These are phyloP conservation scores for Pyrocoelia pectoralis DNA, from an alignment of 2,888 invertebrate species.

Conservation along the genomic window DNA sequence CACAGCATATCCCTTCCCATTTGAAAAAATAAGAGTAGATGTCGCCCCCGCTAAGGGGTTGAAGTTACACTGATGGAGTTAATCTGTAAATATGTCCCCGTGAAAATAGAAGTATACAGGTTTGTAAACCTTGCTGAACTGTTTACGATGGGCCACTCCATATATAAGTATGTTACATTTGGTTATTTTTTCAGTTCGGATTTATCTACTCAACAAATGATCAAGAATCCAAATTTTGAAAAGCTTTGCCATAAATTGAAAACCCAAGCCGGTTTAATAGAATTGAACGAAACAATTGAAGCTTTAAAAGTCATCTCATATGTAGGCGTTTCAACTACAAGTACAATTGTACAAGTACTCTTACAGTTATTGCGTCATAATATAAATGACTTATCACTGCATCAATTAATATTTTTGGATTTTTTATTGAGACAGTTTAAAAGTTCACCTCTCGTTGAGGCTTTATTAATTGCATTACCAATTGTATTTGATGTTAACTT, in stretches of 20 bases:
- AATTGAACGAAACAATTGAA: conserved; percentile 65
- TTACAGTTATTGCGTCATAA: conserved; percentile 69
- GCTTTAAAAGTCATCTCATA: conserved; percentile 67
- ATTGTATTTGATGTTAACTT: conserved; percentile 72
- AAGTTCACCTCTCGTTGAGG: conserved; percentile 67
- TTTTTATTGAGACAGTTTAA: conserved; percentile 65
- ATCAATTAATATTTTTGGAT: conserved; percentile 70
- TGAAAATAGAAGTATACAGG: no score
- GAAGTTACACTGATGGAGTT: no score
- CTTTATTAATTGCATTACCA: conserved; percentile 71
- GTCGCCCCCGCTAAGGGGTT: no score
- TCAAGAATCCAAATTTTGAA: conserved; percentile 66
- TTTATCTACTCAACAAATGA: conserved; percentile 58
- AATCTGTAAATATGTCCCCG: no score
- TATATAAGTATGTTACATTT: no score
- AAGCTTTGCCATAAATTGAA: conserved; percentile 67
- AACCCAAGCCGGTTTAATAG: conserved; percentile 63
- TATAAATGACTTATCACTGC: conserved; percentile 67
- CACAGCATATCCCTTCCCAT: no score
- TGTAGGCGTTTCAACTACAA: conserved; percentile 66
- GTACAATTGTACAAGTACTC: conserved; percentile 68
- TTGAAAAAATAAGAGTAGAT: no score
- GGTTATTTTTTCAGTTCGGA: conserved; percentile 49
- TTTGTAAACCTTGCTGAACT: no score
- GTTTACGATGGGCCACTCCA: no score